Conservation (phyloP, 2,797 vertebrate genomes). For the Antrozous pallidus region DNA sequence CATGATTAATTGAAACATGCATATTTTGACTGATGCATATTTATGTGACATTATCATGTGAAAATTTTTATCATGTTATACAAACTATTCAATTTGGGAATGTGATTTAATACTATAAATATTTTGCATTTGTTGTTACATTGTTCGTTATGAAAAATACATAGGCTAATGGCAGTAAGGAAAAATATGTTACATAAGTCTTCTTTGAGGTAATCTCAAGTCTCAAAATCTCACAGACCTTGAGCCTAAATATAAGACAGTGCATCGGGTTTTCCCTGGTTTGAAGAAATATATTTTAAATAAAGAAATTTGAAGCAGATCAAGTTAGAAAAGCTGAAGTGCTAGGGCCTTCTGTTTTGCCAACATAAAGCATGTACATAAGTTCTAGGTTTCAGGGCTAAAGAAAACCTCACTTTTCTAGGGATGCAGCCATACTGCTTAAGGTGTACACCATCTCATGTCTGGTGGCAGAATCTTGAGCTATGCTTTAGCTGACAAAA, state of each 20-base stretch:
- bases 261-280: slow-evolving; percentile 43
- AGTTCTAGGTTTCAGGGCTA: neutral
- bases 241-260: slow-evolving; percentile 49
- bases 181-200: slow-evolving; percentile 64
- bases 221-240: slow-evolving; percentile 64
- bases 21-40: slow-evolving; percentile 85
- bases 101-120: slow-evolving; percentile 84
- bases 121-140: slow-evolving; percentile 79
- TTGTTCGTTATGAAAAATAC: slow-evolving; percentile 82
- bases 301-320: neutral
- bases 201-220: slow-evolving; percentile 58
- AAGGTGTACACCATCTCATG: neutral
- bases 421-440: neutral
- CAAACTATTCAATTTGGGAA: slow-evolving; percentile 85
- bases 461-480: neutral
- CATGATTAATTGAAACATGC: slow-evolving; percentile 89
- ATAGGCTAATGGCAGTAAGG: slow-evolving; percentile 75
- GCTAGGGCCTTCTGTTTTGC: neutral
- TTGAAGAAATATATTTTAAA: slow-evolving; percentile 43
- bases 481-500: slow-evolving; percentile 39
- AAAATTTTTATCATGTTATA: slow-evolving; percentile 88
- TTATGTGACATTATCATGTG: slow-evolving; percentile 87
- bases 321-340: neutral
- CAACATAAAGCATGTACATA: neutral
- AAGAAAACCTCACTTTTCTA: slow-evolving; percentile 3